Conservation (phyloP, 2,888 invertebrate species). For the Colletes collaris region DNA sequence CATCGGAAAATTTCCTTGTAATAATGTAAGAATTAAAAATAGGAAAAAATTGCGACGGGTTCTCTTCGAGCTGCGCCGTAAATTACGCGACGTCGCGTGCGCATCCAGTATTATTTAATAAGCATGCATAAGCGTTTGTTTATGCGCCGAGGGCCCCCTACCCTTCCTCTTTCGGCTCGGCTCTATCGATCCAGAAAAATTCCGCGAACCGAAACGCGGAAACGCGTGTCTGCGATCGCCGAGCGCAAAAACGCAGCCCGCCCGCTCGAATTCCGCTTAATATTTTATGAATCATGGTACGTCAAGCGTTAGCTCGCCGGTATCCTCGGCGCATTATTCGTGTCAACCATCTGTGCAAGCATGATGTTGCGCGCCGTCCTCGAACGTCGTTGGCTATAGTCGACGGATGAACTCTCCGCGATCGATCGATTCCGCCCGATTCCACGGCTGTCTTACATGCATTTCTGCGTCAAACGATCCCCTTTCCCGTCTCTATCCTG, state of each 20-base stretch:
- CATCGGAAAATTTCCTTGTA: no score
- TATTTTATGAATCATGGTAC: slow-evolving; percentile 59
- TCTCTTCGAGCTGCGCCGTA: slow-evolving; percentile 1
- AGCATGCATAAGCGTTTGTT: slow-evolving; percentile 48
- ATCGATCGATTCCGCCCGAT: slow-evolving; percentile 57
- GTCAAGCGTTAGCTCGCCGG: slow-evolving; percentile 23
- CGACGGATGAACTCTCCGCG: slow-evolving; percentile 51
- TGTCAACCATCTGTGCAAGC: slow-evolving; percentile 62
- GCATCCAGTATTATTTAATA: slow-evolving; percentile 49
- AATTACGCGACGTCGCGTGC: slow-evolving; percentile 40
- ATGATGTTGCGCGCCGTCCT: slow-evolving; percentile 16
- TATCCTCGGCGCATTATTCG: slow-evolving; percentile 57
- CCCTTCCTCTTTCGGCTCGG: neutral
- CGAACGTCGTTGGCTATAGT: slow-evolving; percentile 42
- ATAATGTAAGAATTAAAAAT: no score
- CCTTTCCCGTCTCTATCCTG: neutral
- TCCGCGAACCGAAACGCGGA: slow-evolving; percentile 52
- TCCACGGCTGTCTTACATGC: slow-evolving; percentile 34
- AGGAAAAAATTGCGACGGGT: no score
- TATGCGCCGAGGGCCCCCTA: slow-evolving; percentile 22
- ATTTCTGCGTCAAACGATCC: slow-evolving; percentile 39
- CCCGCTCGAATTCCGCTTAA: slow-evolving; percentile 52
- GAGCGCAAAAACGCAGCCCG: slow-evolving; percentile 10
- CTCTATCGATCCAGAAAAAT: slow-evolving; percentile 42
- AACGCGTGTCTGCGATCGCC: slow-evolving; percentile 17